Percentiles rank a stretch among this genome's conserved stretches.
phyloP scores from a whole-genome alignment of 2,888 invertebrate genomes.

The Dusona sp. region DNA sequence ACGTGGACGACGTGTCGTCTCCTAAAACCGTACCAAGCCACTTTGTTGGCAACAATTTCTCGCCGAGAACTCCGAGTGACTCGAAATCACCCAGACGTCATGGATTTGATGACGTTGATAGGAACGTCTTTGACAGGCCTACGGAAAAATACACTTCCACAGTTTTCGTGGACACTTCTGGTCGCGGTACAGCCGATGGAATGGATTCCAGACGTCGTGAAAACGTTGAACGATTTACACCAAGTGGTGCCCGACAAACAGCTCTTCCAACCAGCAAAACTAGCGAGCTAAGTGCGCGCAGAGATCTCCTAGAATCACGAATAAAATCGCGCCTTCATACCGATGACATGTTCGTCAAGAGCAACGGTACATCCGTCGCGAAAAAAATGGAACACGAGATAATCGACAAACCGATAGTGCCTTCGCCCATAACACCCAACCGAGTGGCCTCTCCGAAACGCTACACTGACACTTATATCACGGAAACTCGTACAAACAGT shows the following conservation, averaged over 20 bases:
- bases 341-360: conserved; percentile 82
- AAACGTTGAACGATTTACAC: conserved; percentile 72
- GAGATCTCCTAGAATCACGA: conserved; percentile 91
- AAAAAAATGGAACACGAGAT: conserved; percentile 82
- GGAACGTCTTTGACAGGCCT: conserved; percentile 77
- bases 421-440: conserved; percentile 81
- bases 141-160: conserved; percentile 82
- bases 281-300: conserved; percentile 89
- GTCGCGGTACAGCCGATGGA: conserved; percentile 88
- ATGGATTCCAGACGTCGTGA: conserved; percentile 84
- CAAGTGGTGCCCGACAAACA: conserved; percentile 56
- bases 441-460: conserved; percentile 81
- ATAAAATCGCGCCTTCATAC: conserved; percentile 88
- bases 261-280: conserved; percentile 79
- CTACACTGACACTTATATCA: conserved; percentile 82
- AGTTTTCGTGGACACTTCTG: conserved; percentile 84
- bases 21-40: conserved; percentile 68
- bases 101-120: conserved; percentile 81
- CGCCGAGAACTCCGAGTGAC: conserved; percentile 77
- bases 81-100: conserved; percentile 72
- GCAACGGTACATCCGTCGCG: conserved; percentile 73
- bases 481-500: conserved; percentile 81
- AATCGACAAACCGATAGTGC: conserved; percentile 83
- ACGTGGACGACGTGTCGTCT: conserved; percentile 56
- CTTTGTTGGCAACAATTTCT: conserved; percentile 74